These are phyloP conservation scores for Eustalomyia histrio DNA, from an alignment of 2,888 invertebrate genomes.

Conservation along the genomic window DNA sequence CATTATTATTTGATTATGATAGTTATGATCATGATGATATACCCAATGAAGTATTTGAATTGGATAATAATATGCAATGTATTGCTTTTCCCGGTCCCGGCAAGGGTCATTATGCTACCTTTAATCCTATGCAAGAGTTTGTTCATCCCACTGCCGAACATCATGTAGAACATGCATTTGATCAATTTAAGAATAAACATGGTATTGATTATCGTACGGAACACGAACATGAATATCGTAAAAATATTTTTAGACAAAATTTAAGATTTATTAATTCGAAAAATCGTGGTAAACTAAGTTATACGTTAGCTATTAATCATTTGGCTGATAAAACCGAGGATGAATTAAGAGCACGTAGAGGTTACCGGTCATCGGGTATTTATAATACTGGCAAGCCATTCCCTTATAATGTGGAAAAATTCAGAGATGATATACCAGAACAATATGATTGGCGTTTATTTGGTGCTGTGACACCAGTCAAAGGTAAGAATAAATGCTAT, in stretches of 20 bases:
- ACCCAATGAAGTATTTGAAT: constrained; percentile 84
- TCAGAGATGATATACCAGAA: constrained; percentile 84
- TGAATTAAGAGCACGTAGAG: constrained; percentile 88
- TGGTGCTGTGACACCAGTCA: constrained; percentile 96
- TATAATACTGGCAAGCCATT: constrained; percentile 89
- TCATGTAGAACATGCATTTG: constrained; percentile 88
- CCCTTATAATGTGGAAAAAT: constrained; percentile 83
- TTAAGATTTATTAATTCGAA: constrained; percentile 89
- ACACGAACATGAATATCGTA: constrained; percentile 85
- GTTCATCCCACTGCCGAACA: constrained; percentile 85
- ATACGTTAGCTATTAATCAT: constrained; percentile 90
- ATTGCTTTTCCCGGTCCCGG: constrained; percentile 94
- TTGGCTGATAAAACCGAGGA: constrained; percentile 89
- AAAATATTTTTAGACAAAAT: constrained; percentile 92
- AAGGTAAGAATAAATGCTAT: constrained; percentile 81
- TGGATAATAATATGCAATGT: constrained; percentile 84
- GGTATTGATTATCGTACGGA: constrained; percentile 84
- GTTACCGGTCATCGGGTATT: constrained; percentile 82
- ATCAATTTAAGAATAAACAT: constrained; percentile 86
- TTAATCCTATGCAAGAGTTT: constrained; percentile 97
- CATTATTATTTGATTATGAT: constrained; percentile 94
- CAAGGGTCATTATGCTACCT: constrained; percentile 88
- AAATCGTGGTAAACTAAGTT: constrained; percentile 88
- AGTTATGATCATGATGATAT: constrained; percentile 84
- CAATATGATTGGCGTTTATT: constrained; percentile 93